These are phyloP conservation scores for Notospermus geniculatus DNA, from an alignment of 1,140 invertebrate species.

Conservation along the genomic window DNA sequence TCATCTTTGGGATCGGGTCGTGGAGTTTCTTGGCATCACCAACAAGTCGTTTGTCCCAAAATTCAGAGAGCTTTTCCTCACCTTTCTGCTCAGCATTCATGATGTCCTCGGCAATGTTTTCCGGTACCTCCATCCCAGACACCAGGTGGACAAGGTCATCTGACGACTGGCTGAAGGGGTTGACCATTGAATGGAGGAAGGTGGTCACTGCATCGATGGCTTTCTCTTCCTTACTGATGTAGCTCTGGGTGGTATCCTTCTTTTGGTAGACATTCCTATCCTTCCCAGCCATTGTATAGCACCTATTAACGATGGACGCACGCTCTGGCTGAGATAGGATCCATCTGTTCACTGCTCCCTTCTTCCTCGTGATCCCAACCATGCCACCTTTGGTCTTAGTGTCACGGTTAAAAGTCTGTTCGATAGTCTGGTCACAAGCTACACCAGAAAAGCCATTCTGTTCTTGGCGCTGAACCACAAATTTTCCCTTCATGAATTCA, in stretches of 20 bases:
- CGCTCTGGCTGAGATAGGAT: constrained; percentile 8
- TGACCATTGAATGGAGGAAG: constrained; percentile 2
- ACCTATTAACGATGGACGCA: background rate
- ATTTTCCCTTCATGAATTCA: background rate
- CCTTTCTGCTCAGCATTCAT: too few relatives aligned
- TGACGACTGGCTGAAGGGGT: constrained; percentile 9
- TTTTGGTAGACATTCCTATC: background rate
- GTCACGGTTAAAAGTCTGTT: constrained; percentile 15
- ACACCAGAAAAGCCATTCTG: constrained; percentile 6
- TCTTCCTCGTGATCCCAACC: background rate
- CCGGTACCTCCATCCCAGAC: too few relatives aligned
- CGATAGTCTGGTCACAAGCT: constrained; percentile 15
- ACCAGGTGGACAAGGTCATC: background rate
- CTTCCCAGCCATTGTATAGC: constrained; percentile 6
- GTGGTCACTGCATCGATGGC: constrained; percentile 3
- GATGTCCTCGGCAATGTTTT: too few relatives aligned
- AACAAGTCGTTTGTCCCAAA: too few relatives aligned
- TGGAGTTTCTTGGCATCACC: too few relatives aligned
- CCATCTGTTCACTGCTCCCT: constrained; percentile 1
- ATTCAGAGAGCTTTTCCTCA: too few relatives aligned
- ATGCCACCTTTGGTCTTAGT: constrained; percentile 13
- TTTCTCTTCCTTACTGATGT: constrained; percentile 13
- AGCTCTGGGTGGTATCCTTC: background rate
- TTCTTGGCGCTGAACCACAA: background rate
- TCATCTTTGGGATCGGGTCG: too few relatives aligned